A percentile compares a stretch with the other conserved stretches of the same genome.
phyloP scores from a whole-genome alignment of 2,797 vertebrate species.

The Presbytis comata region DNA sequence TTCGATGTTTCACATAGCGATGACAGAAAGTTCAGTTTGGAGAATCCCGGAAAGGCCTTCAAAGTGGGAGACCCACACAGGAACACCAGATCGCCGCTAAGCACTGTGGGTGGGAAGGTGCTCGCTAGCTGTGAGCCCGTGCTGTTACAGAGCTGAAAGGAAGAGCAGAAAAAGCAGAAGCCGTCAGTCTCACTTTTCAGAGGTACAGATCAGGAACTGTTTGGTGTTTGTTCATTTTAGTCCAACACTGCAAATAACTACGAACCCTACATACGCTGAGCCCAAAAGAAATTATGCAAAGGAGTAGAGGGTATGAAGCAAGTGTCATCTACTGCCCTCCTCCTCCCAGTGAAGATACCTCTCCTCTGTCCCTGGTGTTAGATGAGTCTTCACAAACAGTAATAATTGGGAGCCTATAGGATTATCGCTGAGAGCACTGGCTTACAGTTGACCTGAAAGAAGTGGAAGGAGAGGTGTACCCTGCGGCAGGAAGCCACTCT shows the following conservation, averaged over 20 bases:
- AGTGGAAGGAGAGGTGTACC: neutral
- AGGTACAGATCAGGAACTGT: neutral
- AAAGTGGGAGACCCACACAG: too few species aligned
- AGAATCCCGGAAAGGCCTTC: neutral
- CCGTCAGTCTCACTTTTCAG: neutral
- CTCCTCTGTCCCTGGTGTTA: neutral
- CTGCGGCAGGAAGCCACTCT: neutral
- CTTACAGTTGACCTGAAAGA: neutral
- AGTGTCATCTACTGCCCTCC: neutral
- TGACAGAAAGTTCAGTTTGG: neutral
- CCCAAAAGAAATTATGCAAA: neutral
- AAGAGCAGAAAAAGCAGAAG: neutral
- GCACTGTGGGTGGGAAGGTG: accelerated
- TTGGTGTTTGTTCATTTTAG: neutral
- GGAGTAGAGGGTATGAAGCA: neutral
- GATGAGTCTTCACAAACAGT: neutral
- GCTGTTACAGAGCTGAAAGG: neutral
- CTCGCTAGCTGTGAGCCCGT: accelerated
- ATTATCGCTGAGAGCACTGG: neutral
- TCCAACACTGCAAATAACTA: neutral
- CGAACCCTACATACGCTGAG: neutral
- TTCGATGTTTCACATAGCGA: neutral
- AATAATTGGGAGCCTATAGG: neutral
- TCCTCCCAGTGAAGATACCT: neutral
- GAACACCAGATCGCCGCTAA: too few species aligned